Percentiles rank a stretch among this genome's conserved stretches.
These are phyloP conservation scores for Melanotaenia maccullochi DNA, from an alignment of 2,797 vertebrate genomes.

Conservation along the genomic window DNA sequence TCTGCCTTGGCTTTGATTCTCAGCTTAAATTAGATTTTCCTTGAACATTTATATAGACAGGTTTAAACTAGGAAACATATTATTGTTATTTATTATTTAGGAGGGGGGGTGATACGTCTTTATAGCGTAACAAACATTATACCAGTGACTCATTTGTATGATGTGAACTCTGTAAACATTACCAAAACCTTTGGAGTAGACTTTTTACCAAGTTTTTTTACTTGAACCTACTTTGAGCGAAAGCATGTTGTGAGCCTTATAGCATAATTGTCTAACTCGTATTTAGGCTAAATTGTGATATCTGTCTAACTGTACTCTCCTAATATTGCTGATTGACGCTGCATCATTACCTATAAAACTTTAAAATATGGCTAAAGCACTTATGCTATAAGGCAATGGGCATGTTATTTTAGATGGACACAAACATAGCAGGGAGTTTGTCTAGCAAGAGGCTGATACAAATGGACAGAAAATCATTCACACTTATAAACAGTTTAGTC, in stretches of 20 bases:
- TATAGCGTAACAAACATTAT: no score
- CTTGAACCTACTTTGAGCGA: conserved; percentile 22
- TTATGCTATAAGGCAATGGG: neutral
- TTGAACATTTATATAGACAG: neutral
- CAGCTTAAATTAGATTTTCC: neutral
- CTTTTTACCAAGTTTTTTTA: conserved; percentile 6
- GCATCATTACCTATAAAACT: no score
- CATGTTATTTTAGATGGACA: neutral
- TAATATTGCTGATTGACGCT: no score
- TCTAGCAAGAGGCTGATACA: neutral
- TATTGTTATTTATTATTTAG: no score
- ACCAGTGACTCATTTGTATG: no score
- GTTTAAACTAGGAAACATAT: no score
- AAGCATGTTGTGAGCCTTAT: neutral
- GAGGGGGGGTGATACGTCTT: neutral
- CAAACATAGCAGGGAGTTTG: neutral
- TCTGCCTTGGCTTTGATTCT: neutral
- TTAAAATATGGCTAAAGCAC: no score
- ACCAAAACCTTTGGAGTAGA: no score
- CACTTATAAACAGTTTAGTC: conserved; percentile 4
- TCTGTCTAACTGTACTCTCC: no score
- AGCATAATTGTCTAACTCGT: no score
- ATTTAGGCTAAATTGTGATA: no score
- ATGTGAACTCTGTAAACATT: no score
- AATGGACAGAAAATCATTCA: conserved; percentile 5